Evolutionary conservation across 92 coral and sea anemone species (phyloP).

Genomic region (Phymanthus crucifer): DNA sequence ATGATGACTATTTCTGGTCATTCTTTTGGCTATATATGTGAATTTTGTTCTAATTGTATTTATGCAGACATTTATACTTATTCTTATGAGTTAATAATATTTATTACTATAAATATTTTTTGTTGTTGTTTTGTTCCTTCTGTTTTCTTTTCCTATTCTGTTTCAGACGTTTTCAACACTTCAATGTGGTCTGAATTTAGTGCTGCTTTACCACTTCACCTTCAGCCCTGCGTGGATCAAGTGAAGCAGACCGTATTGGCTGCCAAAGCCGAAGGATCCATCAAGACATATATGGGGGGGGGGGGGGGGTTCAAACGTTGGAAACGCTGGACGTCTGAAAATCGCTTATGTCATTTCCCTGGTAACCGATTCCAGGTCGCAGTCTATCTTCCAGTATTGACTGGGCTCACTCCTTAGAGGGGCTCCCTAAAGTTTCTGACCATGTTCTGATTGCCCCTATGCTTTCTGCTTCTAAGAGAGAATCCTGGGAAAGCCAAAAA

Average conservation of each 20-base stretch:
- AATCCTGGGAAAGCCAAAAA: constrained; percentile 34
- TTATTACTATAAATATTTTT: too few relatives aligned
- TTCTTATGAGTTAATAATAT: too few relatives aligned
- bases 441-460: constrained; percentile 31
- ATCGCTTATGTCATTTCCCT: constrained; percentile 44
- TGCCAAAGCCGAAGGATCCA: constrained; percentile 29
- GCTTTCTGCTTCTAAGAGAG: constrained; percentile 41
- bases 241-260: constrained; percentile 32
- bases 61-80: too few relatives aligned
- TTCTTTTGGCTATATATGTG: too few relatives aligned
- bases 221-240: constrained; percentile 10
- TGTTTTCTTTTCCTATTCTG: neutral
- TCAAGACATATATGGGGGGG: constrained; percentile 23
- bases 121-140: neutral
- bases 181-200: constrained; percentile 35
- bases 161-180: constrained; percentile 37
- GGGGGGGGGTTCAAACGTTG: constrained; percentile 37
- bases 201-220: constrained; percentile 30
- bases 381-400: constrained; percentile 40
- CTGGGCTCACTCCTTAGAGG: constrained; percentile 46
- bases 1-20: too few relatives aligned
- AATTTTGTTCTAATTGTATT: too few relatives aligned
- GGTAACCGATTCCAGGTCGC: constrained; percentile 51
- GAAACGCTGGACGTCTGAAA: constrained; percentile 50
- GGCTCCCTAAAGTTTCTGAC: too few relatives aligned